A percentile compares a stretch with the other conserved stretches of the same genome.
phyloP scores from a whole-genome alignment of 2,888 invertebrate genomes.

The Dicyrtomina minuta region DNA sequence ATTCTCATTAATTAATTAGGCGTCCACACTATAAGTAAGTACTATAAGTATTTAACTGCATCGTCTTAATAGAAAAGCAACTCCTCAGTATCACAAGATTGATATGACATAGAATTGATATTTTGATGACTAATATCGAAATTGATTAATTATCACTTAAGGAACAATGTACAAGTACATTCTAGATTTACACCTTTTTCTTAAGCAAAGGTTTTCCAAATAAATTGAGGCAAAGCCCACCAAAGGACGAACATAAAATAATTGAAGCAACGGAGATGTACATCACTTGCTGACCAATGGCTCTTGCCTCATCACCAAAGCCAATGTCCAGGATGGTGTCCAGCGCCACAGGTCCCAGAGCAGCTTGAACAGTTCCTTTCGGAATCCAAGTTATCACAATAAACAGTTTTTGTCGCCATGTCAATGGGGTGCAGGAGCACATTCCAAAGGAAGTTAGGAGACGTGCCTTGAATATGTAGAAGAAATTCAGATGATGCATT shows the following conservation, averaged over 20 bases:
- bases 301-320: slow-evolving; percentile 15
- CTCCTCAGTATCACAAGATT: no score
- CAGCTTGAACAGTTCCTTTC: slow-evolving; percentile 52
- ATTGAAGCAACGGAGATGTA: slow-evolving; percentile 37
- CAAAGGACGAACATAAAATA: slow-evolving; percentile 36
- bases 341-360: slow-evolving; percentile 44
- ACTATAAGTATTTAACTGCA: no score
- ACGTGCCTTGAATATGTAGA: slow-evolving; percentile 28
- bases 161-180: no score
- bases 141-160: no score
- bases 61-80: no score
- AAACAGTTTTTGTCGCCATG: slow-evolving; percentile 40
- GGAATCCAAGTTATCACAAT: slow-evolving; percentile 46
- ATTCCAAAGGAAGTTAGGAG: slow-evolving; percentile 7
- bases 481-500: no score
- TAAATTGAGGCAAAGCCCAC: slow-evolving; percentile 30
- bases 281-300: slow-evolving; percentile 42
- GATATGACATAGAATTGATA: no score
- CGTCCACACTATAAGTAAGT: no score
- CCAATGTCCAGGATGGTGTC: slow-evolving; percentile 35
- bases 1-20: no score
- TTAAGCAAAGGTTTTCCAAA: slow-evolving; percentile 31
- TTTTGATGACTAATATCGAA: no score
- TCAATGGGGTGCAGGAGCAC: slow-evolving; percentile 27
- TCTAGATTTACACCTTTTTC: no score